These are phyloP conservation scores for Mizuhopecten yessoensis DNA, from an alignment of 1,140 invertebrate species.

Conservation along the genomic window DNA sequence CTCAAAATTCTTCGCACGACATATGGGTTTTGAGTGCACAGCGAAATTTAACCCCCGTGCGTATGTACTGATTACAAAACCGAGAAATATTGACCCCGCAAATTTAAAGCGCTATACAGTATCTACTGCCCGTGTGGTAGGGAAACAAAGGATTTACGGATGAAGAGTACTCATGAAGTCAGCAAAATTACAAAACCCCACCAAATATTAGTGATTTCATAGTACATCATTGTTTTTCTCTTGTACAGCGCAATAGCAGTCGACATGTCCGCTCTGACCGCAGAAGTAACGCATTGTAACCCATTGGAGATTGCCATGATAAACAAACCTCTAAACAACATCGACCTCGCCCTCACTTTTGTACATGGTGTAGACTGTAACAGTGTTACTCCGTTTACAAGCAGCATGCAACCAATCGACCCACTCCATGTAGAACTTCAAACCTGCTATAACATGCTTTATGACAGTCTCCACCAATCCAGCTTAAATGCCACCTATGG, in stretches of 20 bases:
- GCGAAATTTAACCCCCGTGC: no score
- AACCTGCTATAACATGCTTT: neutral
- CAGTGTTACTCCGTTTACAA: neutral
- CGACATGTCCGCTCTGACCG: neutral
- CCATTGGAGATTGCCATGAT: conserved; percentile 13
- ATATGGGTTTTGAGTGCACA: no score
- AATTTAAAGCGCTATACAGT: no score
- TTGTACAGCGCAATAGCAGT: neutral
- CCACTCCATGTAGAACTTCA: neutral
- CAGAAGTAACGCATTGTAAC: neutral
- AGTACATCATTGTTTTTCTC: no score
- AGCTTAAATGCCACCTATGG: neutral
- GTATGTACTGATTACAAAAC: no score
- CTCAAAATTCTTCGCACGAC: no score
- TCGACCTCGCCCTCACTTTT: neutral
- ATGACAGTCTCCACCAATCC: neutral
- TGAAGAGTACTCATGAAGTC: no score
- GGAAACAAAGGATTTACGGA: no score
- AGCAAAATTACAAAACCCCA: no score
- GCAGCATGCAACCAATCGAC: neutral
- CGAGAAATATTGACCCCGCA: no score
- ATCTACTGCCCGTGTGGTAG: no score
- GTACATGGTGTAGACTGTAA: neutral
- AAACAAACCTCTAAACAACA: neutral
- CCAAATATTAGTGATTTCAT: no score